Evolutionary conservation across 2,113 vertebrate species (phyloP), one percentile per base, ranked within the genome.

Genomic region (Campylomormyrus numenius): DNA sequence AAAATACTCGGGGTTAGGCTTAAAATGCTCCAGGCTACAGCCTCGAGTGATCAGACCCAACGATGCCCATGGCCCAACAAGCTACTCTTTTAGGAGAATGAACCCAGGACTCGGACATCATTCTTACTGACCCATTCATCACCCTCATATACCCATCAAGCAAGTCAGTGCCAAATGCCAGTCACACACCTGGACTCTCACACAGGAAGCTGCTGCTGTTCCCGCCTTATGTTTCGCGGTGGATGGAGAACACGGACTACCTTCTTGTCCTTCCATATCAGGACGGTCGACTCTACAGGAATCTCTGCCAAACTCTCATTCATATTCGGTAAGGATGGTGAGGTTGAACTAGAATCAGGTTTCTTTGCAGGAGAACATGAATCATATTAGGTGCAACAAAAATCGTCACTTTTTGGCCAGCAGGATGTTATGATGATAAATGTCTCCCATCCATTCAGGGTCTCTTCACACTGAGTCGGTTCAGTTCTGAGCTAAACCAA

Each of bases 361-460:
- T 46, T n/a, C 45, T 85, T 5, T 85, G 80, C 45, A 48, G 45
- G 46, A n/a, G 19, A 24, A 24, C 24, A 1, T 48, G 45, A 85
- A 48, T 85, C 83, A 46, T 85, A 45, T 48, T n/a, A 85, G 83
- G 24, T 85, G 39, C 45, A 85, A 85, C 83, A 46, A 85, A 85
- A 85, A 48, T 85, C 15, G 21, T 45, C 45, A 48, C 83, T 85
- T 85, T 48, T 10, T 46, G 5, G 45, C 8, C 39, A 13, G 19
- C 24, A n/a, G 45, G 42, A 45, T 85, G 45, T 85, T 46, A 24
- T 24, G 83, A 84, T 24, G 39, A 42, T 85, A 85, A 85, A 1
- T 24, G 35, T 46, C 74, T 80, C 35, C 13, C 74, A 2, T 80
- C 15, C 35, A 11, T 17, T 80, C 19, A 17, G 17, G 35, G 31